Base-by-base conservation (phyloP, 2,797 vertebrate genomes). In the Antennarius maculatus region DNA sequence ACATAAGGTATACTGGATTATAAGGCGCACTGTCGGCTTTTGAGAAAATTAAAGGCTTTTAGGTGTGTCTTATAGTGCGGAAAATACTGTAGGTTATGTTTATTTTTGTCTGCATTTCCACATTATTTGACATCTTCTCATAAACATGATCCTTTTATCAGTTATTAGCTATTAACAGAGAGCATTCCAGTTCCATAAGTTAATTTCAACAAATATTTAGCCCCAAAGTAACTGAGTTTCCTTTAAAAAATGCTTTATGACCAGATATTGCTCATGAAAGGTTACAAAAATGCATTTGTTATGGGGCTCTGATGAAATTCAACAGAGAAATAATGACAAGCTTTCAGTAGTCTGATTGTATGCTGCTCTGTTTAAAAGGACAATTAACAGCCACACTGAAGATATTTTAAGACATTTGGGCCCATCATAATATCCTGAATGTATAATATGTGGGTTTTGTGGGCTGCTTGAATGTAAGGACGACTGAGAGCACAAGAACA, bases 401-500 rank as follows among this genome's bases (percentile, higher is more conserved):
- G 65, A 56, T 71, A 84, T 79, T 79, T 75, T 56, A 10, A 48
- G 60, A 52, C 23, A n/a, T 66, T 68, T 61, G 42, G 12, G 54
- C 70, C 53, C 54, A 67, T 74, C 42, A 37, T 76, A 67, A 64
- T 54, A 54, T 47, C 16, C 52, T 72, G 45, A 80, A 77, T 79
- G 52, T 69, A 42, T 69, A 72, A 76, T 52, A 69, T 65, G 72
- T 15, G 62, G 74, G 23, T 51, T 76, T 64, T 72, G 72, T 11
- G 63, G 75, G 65, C 77, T 49, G 55, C 48, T 9, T 47, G 64
- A 76, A 72, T 65, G 69, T 69, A 60, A 54, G 66, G 64, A 77
- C 45, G 60, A 53, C 51, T 23, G 13, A 28, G 50, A 62, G 71
- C 18, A 69, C 52, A 56, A 31, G 59, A 72, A 54, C 48, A 51